Base-by-base conservation (phyloP, 2,797 vertebrate species). In the Pantherophis vulpinus region DNA sequence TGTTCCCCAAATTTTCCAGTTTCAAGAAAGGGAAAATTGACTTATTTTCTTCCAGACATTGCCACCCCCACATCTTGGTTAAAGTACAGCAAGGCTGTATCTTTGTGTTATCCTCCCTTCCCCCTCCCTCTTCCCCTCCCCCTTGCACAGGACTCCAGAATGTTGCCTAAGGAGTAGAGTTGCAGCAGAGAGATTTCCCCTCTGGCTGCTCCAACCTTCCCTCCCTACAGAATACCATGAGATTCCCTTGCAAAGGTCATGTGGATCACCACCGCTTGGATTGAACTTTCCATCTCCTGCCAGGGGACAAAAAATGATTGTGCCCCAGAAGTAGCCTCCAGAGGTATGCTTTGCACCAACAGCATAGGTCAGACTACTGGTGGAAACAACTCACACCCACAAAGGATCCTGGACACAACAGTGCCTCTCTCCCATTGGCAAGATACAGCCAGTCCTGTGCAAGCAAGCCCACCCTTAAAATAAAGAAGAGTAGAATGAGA, bases 401-500 rank as follows among this genome's bases (percentile, higher is more conserved):
- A 61, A 0, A 58, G 14, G 91, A 55, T 79, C 0, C 1, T 7
- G 37, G 66, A 23, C 0, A 0, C 42, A 29, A 18, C 27, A 5
- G n/a, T 4, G 60, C 18, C 54, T 16, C 32, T 86, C 90, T 32
- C 16, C 16, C 1, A 12, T 47, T n/a, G 55, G 86, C 79, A 25
- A 32, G 8, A 47, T 14, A 25, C 23, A 8, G 14, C 10, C 20
- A 97, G 96, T 95, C 97, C 96, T 94, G 94, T 95, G 97, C 94
- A 97, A 97, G 98, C 29, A 86, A 91, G 93, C 97, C 98, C 94
- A 97, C 96, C 96, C 97, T 97, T 96, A 92, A 95, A 96, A 97
- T 96, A 97, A 98, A 97, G 94, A 83, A 94, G 91, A 94, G 96
- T 97, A 98, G 97, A 98, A 98, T 97, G 97, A 98, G 97, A 98